Evolutionary conservation across 2,888 invertebrate species (phyloP).

Genomic region (Steromphala cineraria): DNA sequence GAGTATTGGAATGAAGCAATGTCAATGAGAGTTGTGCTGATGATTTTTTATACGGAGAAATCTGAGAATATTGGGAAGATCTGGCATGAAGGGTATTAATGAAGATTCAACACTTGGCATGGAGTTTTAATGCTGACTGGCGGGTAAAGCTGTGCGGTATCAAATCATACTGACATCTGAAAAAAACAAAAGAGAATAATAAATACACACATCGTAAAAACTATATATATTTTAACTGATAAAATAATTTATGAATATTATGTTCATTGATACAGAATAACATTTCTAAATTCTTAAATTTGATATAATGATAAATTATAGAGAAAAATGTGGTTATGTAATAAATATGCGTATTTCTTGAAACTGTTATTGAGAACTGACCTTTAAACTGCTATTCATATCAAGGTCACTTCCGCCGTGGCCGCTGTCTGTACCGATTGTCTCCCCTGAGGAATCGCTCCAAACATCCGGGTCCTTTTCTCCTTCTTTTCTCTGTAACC

Average conservation of each 20-base stretch:
- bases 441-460: slow-evolving; percentile 38
- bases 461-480: slow-evolving; percentile 24
- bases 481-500: slow-evolving; percentile 5
- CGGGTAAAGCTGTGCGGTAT: not conserved
- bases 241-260: too few relatives aligned
- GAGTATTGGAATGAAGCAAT: not conserved
- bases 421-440: slow-evolving; percentile 37
- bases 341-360: not conserved
- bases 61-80: too few relatives aligned
- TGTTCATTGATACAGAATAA: too few relatives aligned
- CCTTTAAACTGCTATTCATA: slow-evolving; percentile 18
- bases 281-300: too few relatives aligned
- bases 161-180: not conserved
- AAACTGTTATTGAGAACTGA: not conserved
- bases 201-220: not conserved
- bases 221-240: too few relatives aligned
- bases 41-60: too few relatives aligned
- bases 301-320: too few relatives aligned
- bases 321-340: too few relatives aligned
- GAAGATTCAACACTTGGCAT: too few relatives aligned
- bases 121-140: not conserved
- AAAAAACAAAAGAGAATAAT: not conserved
- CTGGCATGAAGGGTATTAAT: too few relatives aligned
- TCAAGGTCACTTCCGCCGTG: slow-evolving; percentile 37
- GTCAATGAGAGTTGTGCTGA: not conserved